A percentile compares a stretch with the other conserved stretches of the same genome.
phyloP scores from a whole-genome alignment of 2,113 vertebrate genomes.

The Rostratula benghalensis region DNA sequence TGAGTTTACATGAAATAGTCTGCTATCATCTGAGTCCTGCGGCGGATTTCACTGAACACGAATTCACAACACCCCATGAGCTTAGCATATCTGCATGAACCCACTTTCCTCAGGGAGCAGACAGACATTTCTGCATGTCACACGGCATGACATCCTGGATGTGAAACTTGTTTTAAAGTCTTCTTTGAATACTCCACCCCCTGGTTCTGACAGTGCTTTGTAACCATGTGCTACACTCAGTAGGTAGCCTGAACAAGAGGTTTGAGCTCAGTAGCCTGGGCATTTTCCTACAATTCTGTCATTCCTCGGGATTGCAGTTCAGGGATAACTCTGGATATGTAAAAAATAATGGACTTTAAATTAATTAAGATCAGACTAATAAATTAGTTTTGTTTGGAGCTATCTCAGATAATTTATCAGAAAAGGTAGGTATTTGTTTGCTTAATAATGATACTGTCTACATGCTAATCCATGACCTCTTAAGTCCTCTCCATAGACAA shows the following conservation, averaged over 20 bases:
- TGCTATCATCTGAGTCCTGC: neutral
- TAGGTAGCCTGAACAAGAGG: neutral
- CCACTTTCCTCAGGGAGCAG: neutral
- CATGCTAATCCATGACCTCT: neutral
- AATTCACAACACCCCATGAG: accelerated
- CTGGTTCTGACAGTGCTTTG: neutral
- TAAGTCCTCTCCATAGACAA: neutral
- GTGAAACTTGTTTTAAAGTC: neutral
- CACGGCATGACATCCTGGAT: neutral
- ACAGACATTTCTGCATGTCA: accelerated
- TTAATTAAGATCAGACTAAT: neutral
- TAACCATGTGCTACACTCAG: neutral
- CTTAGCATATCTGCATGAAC: neutral
- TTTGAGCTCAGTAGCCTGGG: neutral
- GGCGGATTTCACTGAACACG: neutral
- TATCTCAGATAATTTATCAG: neutral
- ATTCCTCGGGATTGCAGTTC: neutral
- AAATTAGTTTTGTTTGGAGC: neutral
- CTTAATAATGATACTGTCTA: neutral
- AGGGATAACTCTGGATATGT: neutral
- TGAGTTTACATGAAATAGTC: neutral
- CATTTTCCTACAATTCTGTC: neutral
- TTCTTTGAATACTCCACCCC: neutral
- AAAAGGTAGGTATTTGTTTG: neutral
- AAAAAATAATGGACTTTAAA: neutral